Evolutionary conservation across 37 sponge, comb jelly and placozoan genomes (phyloP), one percentile per base, ranked within the genome.

Genomic region (Petrosia ficiformis): DNA sequence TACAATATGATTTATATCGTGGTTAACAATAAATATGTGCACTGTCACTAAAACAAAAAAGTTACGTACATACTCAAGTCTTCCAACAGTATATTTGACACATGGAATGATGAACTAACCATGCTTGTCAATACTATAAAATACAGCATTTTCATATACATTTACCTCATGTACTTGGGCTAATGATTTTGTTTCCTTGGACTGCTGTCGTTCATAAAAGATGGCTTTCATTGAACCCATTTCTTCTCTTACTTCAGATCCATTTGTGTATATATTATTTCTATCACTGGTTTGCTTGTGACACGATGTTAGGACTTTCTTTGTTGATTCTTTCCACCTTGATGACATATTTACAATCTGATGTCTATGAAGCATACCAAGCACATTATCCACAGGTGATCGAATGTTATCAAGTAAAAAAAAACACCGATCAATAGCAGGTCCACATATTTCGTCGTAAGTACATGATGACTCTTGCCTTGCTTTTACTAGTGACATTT

Each of bases 391-490:
- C 44, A 77, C 42, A 0, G 88, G 88, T 21, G 88, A 82, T 16
- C 83, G 78, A 31, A 97, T 86, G 39, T 94, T 79, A 69, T 85
- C 75, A 24, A 97, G 43, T 3, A 97, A 75, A 70, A 97, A 91
- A 0, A 68, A 25, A 66, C 98, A 94, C 0, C 98, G 75, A 34
- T 82, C 90, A 2, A 97, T 81, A 0, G 97, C 82, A 6, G 87
- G 77, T 25, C 61, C 70, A 66, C 98, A 97, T 32, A 97, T 82
- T 73, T 93, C 95, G 37, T 91, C 86, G 65, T 95, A 95, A 3
- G 93, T 68, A 36, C 86, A 74, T 2, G 86, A 76, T 11, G 93
- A 91, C 44, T 87, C 94, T 39, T 95, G 95, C 48, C 86, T 88
- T 26, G 86, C 93, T 42, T 90, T 90, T 42, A 96, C 87, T 38